Evolutionary conservation across 1,140 invertebrate genomes (phyloP).

Genomic region (Nasonia vitripennis): DNA sequence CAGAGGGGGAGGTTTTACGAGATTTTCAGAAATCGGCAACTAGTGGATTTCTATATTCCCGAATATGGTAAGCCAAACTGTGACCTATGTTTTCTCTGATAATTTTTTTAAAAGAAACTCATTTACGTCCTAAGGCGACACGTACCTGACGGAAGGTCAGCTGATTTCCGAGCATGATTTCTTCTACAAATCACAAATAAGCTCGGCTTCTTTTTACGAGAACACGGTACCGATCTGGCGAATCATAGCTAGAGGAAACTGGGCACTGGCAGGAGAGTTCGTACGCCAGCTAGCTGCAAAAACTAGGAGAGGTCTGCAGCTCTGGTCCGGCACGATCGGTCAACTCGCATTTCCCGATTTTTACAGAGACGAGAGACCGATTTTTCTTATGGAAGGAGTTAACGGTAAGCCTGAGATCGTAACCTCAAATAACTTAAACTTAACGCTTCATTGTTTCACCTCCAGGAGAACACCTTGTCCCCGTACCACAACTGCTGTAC

Average conservation of each 20-base stretch:
- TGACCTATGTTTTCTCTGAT: too few species aligned
- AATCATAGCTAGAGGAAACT: not conserved
- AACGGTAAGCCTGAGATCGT: too few species aligned
- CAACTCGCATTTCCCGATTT: not conserved
- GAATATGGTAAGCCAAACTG: too few species aligned
- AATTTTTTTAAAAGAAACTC: too few species aligned
- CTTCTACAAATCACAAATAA: not conserved
- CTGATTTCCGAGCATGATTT: not conserved
- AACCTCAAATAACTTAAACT: too few species aligned
- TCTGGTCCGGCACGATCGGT: not conserved
- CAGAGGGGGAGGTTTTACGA: too few species aligned
- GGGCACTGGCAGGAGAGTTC: not conserved
- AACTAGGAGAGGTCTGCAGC: not conserved
- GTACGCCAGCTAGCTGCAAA: not conserved
- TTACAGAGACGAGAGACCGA: not conserved
- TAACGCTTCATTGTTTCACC: too few species aligned
- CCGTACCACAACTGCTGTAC: constrained; percentile 77
- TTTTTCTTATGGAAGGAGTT: too few species aligned
- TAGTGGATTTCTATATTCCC: too few species aligned
- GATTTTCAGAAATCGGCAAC: too few species aligned
- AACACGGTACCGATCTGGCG: not conserved
- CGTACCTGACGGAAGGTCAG: not conserved
- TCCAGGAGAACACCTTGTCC: constrained; percentile 41
- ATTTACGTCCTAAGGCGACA: not conserved
- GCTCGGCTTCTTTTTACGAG: not conserved